Percentiles rank a stretch among this genome's conserved stretches.
Evolutionary conservation across 2,113 vertebrate genomes (phyloP).

Genomic region (Phasianus colchicus): DNA sequence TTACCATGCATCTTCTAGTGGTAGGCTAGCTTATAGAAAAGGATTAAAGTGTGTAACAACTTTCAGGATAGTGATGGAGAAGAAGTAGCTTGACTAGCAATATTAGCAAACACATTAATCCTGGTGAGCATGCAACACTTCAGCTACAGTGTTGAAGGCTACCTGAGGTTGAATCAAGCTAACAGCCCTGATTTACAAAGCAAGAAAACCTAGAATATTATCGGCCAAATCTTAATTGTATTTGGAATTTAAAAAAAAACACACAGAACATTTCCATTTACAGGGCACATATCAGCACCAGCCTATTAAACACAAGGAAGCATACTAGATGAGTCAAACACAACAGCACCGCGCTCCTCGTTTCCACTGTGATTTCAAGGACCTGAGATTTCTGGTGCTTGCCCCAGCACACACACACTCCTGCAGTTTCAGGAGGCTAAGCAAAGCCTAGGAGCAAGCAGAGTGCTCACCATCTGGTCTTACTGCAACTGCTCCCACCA

Average conservation of each 20-base stretch:
- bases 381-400: background rate
- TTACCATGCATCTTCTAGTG: slow-evolving; percentile 6
- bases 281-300: background rate
- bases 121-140: slow-evolving; percentile 21
- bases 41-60: slow-evolving; percentile 7
- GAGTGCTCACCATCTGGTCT: slow-evolving; percentile 18
- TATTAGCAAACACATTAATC: slow-evolving; percentile 12
- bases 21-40: slow-evolving; percentile 32
- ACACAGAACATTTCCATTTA: background rate
- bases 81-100: background rate
- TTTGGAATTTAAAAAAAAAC: background rate
- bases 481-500: slow-evolving; percentile 61
- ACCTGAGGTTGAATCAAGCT: slow-evolving; percentile 31
- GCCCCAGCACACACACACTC: background rate
- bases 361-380: background rate
- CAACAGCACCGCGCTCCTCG: background rate
- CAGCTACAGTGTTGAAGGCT: background rate
- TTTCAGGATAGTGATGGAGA: slow-evolving; percentile 5
- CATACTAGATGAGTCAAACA: background rate
- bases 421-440: slow-evolving; percentile 9
- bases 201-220: slow-evolving; percentile 1
- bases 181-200: slow-evolving; percentile 2
- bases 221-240: background rate
- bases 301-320: background rate
- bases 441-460: slow-evolving; percentile 28